Base-by-base conservation (phyloP, 2,888 invertebrate genomes). In the Chouioia cunea region DNA sequence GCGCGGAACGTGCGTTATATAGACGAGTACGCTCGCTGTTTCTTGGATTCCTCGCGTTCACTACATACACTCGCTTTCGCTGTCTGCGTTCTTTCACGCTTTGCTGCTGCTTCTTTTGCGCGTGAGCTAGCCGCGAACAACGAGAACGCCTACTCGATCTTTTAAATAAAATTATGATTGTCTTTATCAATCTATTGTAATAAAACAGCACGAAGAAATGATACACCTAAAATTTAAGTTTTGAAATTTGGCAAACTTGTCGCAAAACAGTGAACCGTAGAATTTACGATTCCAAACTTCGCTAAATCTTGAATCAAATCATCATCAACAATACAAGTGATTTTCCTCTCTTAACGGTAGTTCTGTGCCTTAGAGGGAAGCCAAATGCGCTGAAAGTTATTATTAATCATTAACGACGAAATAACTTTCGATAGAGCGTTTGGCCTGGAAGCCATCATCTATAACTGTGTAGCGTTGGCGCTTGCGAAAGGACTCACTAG, bases 261-360 rank as follows among this genome's bases (percentile, higher is more conserved):
- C 6, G 2, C 36, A n/a, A 16, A 27, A 16, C 27, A 47, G n/a
- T 10, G 36, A 8, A 18, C 14, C 46, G 18, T 53, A 46, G 48
- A 57, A 70, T 65, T 59, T 60, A 70, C 59, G 54, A 48, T 52
- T 60, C 15, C 23, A 20, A 54, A 14, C 57, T 46, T 46, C 46
- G 44, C 44, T 59, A 65, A 70, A 59, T 56, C 56, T 50, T 12
- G 8, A 47, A 59, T 47, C 58, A 53, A 70, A 65, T 60, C 65
- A 60, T 60, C 65, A 60, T 65, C 46, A 62, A 62, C 70, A 65
- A 65, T 65, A 59, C 44, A 70, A 65, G 65, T 65, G 60, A 65
- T 54, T 53, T 20, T 2, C 52, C 10, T 22, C 10, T n/a, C 2
- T 12, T 23, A 22, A 14, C 10, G 2, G 23, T 63, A 63, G 54